Evolutionary conservation across 2,888 invertebrate species (phyloP).

Genomic region (Leucophenga montana): DNA sequence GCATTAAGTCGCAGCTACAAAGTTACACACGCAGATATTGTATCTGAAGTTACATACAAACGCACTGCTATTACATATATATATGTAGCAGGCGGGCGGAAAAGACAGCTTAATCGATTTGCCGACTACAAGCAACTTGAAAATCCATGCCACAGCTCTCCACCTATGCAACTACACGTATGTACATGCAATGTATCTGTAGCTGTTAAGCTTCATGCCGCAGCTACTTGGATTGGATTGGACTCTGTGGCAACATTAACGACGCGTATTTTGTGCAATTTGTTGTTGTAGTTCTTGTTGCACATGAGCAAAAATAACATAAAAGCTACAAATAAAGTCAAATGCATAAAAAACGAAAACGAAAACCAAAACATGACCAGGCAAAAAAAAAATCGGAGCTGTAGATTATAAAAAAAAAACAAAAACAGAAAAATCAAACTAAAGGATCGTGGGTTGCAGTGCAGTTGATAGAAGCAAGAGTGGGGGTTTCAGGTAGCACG

Average conservation of each 20-base stretch:
- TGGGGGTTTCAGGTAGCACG: not conserved
- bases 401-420: not conserved
- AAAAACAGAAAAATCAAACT: not conserved
- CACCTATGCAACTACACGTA: constrained; percentile 31
- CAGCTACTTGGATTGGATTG: not conserved
- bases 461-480: not conserved
- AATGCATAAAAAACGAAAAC: constrained; percentile 22
- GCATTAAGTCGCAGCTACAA: constrained; percentile 51
- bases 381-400: too few relatives aligned
- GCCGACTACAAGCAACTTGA: constrained; percentile 54
- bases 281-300: constrained; percentile 10
- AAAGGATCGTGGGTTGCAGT: not conserved
- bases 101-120: constrained; percentile 69
- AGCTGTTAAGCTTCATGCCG: not conserved
- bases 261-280: constrained; percentile 9
- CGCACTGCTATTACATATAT: not conserved
- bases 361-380: not conserved
- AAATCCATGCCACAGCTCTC: constrained; percentile 31
- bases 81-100: constrained; percentile 34
- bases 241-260: constrained; percentile 7
- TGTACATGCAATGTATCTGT: constrained; percentile 21
- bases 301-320: constrained; percentile 26
- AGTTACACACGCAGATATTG: constrained; percentile 21
- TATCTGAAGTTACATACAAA: constrained; percentile 28
- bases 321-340: constrained; percentile 18